Evolutionary conservation across 2,797 vertebrate species (phyloP).

Genomic region (Lagocephalus sceleratus): DNA sequence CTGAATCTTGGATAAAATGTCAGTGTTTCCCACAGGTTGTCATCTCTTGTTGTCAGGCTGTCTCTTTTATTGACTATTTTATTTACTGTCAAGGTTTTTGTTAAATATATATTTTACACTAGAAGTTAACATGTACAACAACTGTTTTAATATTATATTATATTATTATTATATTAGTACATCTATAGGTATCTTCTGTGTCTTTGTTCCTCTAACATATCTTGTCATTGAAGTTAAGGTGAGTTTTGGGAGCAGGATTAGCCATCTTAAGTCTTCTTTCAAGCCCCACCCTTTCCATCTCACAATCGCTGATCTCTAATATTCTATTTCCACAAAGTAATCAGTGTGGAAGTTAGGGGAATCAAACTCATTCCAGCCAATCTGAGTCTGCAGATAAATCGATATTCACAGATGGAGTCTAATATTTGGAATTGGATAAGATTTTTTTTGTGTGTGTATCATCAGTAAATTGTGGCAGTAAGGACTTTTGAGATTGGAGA

Average conservation of each 20-base stretch:
- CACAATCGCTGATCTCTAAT: conserved; percentile 70
- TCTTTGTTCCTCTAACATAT: conserved; percentile 28
- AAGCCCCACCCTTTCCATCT: conserved; percentile 41
- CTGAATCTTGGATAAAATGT: background rate
- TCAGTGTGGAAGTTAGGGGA: conserved; percentile 64
- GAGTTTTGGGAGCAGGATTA: conserved; percentile 65
- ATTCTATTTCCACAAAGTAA: conserved; percentile 75
- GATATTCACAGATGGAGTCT: conserved; percentile 69
- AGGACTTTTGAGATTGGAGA: conserved; percentile 60
- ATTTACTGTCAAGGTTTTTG: background rate
- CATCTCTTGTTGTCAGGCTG: background rate
- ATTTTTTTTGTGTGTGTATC: conserved; percentile 49
- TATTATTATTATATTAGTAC: background rate
- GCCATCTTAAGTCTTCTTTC: conserved; percentile 60
- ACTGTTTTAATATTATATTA: too few relatives aligned
- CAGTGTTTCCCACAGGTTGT: conserved; percentile 4
- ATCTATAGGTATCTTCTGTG: conserved; percentile 48
- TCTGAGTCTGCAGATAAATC: conserved; percentile 67
- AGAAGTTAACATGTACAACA: conserved; percentile 10
- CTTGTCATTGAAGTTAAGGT: conserved; percentile 57
- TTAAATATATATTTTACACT: conserved; percentile 4
- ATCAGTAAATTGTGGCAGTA: conserved; percentile 60
- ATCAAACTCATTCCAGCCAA: conserved; percentile 65
- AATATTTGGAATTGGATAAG: conserved; percentile 65
- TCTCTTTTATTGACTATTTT: conserved; percentile 4